A percentile compares a stretch with the other conserved stretches of the same genome.
Evolutionary conservation across 1,140 invertebrate genomes (phyloP).

Genomic region (Bombyx mori): DNA sequence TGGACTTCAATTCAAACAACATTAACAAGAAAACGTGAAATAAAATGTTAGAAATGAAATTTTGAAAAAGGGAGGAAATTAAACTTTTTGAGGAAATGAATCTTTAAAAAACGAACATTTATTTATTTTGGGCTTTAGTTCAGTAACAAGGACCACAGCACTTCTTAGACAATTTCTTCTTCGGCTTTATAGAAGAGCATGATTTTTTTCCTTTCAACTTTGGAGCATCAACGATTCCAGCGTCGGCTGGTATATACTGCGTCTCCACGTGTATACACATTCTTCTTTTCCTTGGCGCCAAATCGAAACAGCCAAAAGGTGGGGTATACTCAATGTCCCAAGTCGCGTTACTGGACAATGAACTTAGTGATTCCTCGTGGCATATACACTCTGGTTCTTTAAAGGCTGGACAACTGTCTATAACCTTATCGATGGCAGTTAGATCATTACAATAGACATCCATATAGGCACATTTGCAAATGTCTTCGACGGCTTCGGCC

Average conservation of each 20-base stretch:
- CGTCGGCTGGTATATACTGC: slow-evolving; percentile 52
- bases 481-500: slow-evolving; percentile 57
- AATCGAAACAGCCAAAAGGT: slow-evolving; percentile 60
- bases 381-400: slow-evolving; percentile 60
- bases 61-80: too few relatives aligned
- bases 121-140: too few relatives aligned
- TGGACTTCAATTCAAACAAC: too few relatives aligned
- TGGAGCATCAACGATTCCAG: slow-evolving; percentile 37
- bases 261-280: slow-evolving; percentile 57
- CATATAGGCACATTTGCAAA: slow-evolving; percentile 67
- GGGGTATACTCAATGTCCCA: slow-evolving; percentile 68
- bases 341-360: slow-evolving; percentile 58
- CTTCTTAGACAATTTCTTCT: slow-evolving; percentile 24
- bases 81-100: too few relatives aligned
- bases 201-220: slow-evolving; percentile 39
- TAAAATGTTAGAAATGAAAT: too few relatives aligned
- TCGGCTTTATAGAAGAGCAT: slow-evolving; percentile 30
- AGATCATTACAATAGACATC: slow-evolving; percentile 64
- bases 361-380: slow-evolving; percentile 52
- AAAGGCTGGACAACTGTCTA: slow-evolving; percentile 57
- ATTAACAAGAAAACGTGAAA: too few relatives aligned
- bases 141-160: slow-evolving; percentile 25
- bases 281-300: slow-evolving; percentile 42
- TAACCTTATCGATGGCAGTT: slow-evolving; percentile 59
- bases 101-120: too few relatives aligned